Conservation (phyloP, 2,888 invertebrate species). For the Tenthredo scrophulariae region DNA sequence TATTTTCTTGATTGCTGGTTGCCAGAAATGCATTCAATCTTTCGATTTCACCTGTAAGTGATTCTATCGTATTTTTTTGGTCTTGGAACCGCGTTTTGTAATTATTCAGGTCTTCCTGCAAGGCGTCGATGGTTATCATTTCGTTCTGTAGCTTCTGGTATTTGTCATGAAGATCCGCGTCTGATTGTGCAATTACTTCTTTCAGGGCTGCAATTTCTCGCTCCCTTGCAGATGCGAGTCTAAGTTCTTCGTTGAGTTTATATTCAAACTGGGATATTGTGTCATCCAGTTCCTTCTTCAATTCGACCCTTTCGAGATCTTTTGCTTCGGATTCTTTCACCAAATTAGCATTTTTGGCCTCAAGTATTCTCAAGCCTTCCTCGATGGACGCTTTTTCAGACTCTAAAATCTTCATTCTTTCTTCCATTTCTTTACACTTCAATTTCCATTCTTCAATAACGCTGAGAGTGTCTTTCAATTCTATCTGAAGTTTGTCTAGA, state of each 20-base stretch:
- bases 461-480: slow-evolving; percentile 67
- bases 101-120: slow-evolving; percentile 78
- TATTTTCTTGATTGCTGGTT: slow-evolving; percentile 39
- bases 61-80: slow-evolving; percentile 80
- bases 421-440: slow-evolving; percentile 70
- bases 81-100: slow-evolving; percentile 79
- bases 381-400: slow-evolving; percentile 80
- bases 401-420: slow-evolving; percentile 66
- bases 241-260: slow-evolving; percentile 65
- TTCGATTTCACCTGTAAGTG: slow-evolving; percentile 65
- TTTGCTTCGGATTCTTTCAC: slow-evolving; percentile 64
- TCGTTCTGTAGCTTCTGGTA: slow-evolving; percentile 65
- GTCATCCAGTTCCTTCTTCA: slow-evolving; percentile 79
- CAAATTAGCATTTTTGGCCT: slow-evolving; percentile 77
- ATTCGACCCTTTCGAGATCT: slow-evolving; percentile 59
- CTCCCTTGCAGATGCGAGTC: slow-evolving; percentile 63
- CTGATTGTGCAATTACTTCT: slow-evolving; percentile 77
- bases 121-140: slow-evolving; percentile 70
- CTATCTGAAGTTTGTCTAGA: slow-evolving; percentile 62
- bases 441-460: slow-evolving; percentile 72
- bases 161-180: slow-evolving; percentile 75
- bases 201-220: slow-evolving; percentile 69
- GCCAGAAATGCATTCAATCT: slow-evolving; percentile 56
- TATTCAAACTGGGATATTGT: slow-evolving; percentile 77
- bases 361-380: slow-evolving; percentile 77